These are phyloP conservation scores for Hedychridium roseum DNA, from an alignment of 2,888 invertebrate genomes.

Conservation along the genomic window DNA sequence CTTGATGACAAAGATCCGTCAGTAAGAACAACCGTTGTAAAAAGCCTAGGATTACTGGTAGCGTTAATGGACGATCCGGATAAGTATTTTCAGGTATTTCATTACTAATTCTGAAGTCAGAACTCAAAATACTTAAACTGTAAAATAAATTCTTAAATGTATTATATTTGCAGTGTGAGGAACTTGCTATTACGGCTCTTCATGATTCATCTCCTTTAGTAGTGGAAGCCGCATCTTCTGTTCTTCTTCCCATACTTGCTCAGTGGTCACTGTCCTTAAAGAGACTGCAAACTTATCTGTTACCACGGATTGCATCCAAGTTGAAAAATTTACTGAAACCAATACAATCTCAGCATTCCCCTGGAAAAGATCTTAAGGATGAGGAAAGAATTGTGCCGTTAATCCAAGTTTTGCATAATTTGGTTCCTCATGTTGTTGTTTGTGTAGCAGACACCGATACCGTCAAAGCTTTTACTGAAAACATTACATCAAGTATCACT, in stretches of 20 bases:
- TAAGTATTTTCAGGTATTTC: conserved; percentile 67
- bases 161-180: conserved; percentile 65
- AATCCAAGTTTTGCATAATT: conserved; percentile 47
- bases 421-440: conserved; percentile 54
- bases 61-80: conserved; percentile 72
- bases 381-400: conserved; percentile 47
- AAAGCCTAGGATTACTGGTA: conserved; percentile 70
- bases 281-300: conserved; percentile 67
- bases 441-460: conserved; percentile 46
- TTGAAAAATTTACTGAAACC: conserved; percentile 51
- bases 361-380: conserved; percentile 49
- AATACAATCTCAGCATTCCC: conserved; percentile 41
- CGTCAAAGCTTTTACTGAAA: conserved; percentile 42
- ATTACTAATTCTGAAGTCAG: not conserved
- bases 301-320: conserved; percentile 55
- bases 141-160: not conserved
- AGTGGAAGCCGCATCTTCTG: conserved; percentile 65
- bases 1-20: conserved; percentile 71
- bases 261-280: conserved; percentile 70
- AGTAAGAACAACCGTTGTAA: conserved; percentile 71
- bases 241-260: conserved; percentile 71
- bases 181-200: conserved; percentile 69
- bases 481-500: conserved; percentile 38
- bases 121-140: not conserved
- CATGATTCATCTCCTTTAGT: conserved; percentile 68